Evolutionary conservation across 2,888 invertebrate genomes (phyloP).

Genomic region (Arrhopalites spinosus): DNA sequence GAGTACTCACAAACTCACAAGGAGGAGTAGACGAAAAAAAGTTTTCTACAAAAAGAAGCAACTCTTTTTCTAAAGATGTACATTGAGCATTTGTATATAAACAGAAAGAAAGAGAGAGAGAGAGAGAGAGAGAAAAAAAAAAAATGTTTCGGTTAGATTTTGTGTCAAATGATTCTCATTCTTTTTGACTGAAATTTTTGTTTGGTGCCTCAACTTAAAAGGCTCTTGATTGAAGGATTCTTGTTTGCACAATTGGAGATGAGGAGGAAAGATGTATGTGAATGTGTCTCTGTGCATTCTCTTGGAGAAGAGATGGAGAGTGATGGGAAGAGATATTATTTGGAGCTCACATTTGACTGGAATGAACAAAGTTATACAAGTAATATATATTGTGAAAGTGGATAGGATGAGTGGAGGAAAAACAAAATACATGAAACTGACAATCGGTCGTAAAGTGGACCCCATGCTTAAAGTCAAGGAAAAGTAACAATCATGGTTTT

Average conservation of each 20-base stretch:
- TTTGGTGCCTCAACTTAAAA: slow-evolving; percentile 16
- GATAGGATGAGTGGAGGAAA: slow-evolving; percentile 1
- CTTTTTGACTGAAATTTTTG: no score
- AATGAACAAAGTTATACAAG: no score
- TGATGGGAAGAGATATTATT: neutral
- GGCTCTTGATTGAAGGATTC: slow-evolving; percentile 39
- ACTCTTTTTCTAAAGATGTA: neutral
- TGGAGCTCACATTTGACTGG: neutral
- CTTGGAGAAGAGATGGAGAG: no score
- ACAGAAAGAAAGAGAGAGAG: neutral
- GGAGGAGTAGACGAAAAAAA: neutral
- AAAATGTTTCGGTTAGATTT: neutral
- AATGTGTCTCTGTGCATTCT: neutral
- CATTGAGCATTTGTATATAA: neutral
- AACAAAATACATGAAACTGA: slow-evolving; percentile 8
- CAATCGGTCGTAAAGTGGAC: slow-evolving; percentile 30
- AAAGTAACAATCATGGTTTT: slow-evolving; percentile 39
- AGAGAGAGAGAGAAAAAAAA: neutral
- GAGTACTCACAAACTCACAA: neutral
- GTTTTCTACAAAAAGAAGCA: no score
- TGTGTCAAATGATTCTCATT: neutral
- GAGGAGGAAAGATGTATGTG: neutral
- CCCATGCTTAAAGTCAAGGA: slow-evolving; percentile 34
- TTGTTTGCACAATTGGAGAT: slow-evolving; percentile 29
- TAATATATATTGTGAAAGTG: no score